phyloP scores from a whole-genome alignment of 2,888 invertebrate species.

The Busseola fusca region DNA sequence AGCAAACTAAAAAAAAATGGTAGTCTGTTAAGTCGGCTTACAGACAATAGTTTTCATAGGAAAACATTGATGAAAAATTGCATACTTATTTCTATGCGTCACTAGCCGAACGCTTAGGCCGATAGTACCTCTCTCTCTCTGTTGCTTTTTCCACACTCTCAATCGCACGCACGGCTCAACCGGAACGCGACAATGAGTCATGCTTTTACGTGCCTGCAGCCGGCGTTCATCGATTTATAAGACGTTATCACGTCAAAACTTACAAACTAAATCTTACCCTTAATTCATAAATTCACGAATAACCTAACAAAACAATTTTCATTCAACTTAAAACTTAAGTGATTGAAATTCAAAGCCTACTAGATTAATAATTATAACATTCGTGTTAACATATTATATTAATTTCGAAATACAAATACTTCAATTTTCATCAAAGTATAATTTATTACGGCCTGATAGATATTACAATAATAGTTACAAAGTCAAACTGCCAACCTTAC shows the following conservation, averaged over 20 bases:
- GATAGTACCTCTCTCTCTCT: no score
- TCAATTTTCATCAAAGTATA: not conserved
- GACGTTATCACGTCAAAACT: no score
- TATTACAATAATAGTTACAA: constrained; percentile 5
- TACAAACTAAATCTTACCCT: not conserved
- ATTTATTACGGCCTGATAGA: not conserved
- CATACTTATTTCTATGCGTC: no score
- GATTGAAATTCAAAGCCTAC: constrained; percentile 11
- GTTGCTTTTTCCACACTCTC: no score
- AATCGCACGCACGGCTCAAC: no score
- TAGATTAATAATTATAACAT: not conserved
- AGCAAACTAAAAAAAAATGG: not conserved
- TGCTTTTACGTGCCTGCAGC: no score
- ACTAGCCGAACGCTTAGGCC: no score
- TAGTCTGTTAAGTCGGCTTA: no score
- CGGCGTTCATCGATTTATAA: no score
- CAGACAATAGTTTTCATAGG: no score
- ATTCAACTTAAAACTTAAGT: not conserved
- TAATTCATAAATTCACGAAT: not conserved
- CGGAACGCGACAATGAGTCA: no score
- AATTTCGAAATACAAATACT: constrained; percentile 6
- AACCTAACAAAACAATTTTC: not conserved
- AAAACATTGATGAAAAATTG: no score
- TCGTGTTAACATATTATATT: constrained; percentile 19
- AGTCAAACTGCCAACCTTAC: constrained; percentile 22